These are phyloP conservation scores for Ylistrum balloti DNA, from an alignment of 1,140 invertebrate species.

Conservation along the genomic window DNA sequence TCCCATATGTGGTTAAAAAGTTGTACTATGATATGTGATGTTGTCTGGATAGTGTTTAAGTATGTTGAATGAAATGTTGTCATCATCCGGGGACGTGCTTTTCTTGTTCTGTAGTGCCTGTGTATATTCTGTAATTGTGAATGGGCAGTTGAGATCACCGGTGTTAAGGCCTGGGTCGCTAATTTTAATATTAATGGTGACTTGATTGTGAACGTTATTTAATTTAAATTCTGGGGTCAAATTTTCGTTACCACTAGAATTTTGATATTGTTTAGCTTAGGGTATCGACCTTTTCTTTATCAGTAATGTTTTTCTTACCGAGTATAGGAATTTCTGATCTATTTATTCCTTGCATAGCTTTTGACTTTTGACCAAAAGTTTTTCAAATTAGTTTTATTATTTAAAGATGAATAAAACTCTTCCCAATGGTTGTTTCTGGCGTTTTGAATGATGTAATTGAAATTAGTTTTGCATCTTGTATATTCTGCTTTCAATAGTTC, in stretches of 20 bases:
- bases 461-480: background rate
- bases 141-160: background rate
- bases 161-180: background rate
- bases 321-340: background rate
- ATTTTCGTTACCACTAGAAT: background rate
- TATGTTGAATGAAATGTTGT: background rate
- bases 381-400: background rate
- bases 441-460: background rate
- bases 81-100: background rate
- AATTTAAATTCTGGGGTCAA: background rate
- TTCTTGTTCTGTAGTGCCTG: slow-evolving; percentile 10
- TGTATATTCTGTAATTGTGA: background rate
- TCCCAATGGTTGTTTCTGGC: background rate
- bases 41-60: background rate
- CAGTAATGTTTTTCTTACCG: background rate
- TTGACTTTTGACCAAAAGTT: background rate
- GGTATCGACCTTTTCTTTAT: background rate
- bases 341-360: slow-evolving; percentile 6
- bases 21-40: background rate
- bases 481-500: too few relatives aligned
- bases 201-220: background rate
- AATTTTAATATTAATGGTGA: background rate
- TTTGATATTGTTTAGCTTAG: background rate
- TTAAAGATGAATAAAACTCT: background rate
- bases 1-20: background rate